Base-by-base conservation (phyloP, 64 coral and sea anemone species). In the Pocillopora damicornis region DNA sequence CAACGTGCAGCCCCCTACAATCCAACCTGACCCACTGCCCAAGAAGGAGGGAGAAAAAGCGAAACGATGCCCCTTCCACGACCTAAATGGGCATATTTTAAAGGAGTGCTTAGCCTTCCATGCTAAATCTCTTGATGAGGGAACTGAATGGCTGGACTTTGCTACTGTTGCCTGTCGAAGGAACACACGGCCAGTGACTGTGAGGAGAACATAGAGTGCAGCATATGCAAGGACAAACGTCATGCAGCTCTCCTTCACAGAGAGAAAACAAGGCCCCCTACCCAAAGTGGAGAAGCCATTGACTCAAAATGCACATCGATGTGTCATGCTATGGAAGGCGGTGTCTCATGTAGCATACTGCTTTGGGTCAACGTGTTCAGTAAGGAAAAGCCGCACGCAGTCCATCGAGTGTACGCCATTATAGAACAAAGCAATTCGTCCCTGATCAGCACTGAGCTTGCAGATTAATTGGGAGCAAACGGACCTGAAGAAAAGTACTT, bases 31-130 rank as follows among this genome's bases (percentile, higher is more conserved):
- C 23, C 10, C 57, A 0, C 35, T 61, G 35, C 37, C 87, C n/a
- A 57, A 30, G 66, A 57, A 75, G 15, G 78, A 15, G 67, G 62
- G 15, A 82, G 58, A 22, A 51, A 15, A 77, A 58, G 65, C 10
- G 12, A 92, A 91, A 86, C 79, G 51, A n/a, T 95, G 94, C 34
- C 15, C 37, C 59, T 92, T 95, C 25, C 90, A 92, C 65, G 86
- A 92, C 13, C 58, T 78, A 10, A 65, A 79, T 1, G 94, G 94
- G 18, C 94, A 95, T 35, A 87, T 77, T 12, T 59, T 89, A 73
- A 37, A 34, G 9, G 94, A 92, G 57, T 92, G 94, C 10, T 75
- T 90, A 18, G 90, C 90, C 16, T 96, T 96, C 30, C 67, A 16
- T 6, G 71, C 67, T 1, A 92, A 89, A 62, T 36, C 90, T 9